Evolutionary conservation across 2,797 vertebrate genomes (phyloP).

Genomic region (Malacoraja senta): DNA sequence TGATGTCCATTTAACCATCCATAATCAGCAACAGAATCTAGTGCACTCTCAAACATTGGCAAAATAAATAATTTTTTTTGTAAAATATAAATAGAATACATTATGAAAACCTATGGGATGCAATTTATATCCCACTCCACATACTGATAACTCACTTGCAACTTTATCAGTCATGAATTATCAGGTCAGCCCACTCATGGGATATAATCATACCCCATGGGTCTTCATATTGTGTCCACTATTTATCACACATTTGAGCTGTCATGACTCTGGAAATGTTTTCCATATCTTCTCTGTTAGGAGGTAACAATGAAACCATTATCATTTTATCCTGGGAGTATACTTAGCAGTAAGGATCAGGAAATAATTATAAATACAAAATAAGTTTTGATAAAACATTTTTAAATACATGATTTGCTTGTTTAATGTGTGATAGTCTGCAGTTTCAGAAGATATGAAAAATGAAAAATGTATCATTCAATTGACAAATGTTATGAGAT

Average conservation of each 20-base stretch:
- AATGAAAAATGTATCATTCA: not conserved
- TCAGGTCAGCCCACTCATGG: constrained; percentile 36
- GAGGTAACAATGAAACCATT: constrained; percentile 12
- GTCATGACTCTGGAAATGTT: constrained; percentile 32
- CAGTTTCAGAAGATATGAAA: not conserved
- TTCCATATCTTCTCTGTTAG: constrained; percentile 34
- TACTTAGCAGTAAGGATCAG: not conserved
- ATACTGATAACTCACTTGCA: constrained; percentile 30
- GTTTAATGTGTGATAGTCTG: not conserved
- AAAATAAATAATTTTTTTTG: constrained; percentile 21
- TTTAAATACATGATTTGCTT: not conserved
- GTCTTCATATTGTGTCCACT: constrained; percentile 36
- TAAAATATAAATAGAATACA: constrained; percentile 35
- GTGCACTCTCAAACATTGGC: not conserved
- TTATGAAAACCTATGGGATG: constrained; percentile 31
- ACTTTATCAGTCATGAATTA: constrained; percentile 33
- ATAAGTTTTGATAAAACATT: not conserved
- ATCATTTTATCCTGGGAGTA: not conserved
- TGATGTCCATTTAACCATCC: not conserved
- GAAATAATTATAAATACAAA: constrained; percentile 2
- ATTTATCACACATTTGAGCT: constrained; percentile 37
- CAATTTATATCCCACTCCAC: constrained; percentile 24
- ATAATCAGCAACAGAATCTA: not conserved
- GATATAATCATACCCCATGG: constrained; percentile 32
- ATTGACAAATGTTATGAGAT: not conserved